Percentiles rank a stretch among this genome's conserved stretches.
phyloP scores from a whole-genome alignment of 53 echinoderm and acorn worm genomes.

The Paracentrotus lividus region DNA sequence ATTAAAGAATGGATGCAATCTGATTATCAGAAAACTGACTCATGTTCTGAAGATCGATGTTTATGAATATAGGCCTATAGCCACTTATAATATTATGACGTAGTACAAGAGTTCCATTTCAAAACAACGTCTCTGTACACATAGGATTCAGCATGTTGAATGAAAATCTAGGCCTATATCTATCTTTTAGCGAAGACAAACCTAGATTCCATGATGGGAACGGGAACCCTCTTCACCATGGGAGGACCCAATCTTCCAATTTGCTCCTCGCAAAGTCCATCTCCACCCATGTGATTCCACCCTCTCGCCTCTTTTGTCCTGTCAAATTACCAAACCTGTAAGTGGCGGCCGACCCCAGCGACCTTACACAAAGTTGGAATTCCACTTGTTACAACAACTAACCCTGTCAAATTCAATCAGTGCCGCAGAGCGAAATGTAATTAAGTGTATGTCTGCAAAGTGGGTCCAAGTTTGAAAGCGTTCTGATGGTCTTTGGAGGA shows the following conservation, averaged over 20 bases:
- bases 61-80: too few relatives aligned
- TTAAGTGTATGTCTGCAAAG: conserved; percentile 56
- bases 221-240: conserved; percentile 38
- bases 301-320: conserved; percentile 48
- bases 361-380: conserved; percentile 60
- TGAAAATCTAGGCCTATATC: background rate
- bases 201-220: conserved; percentile 41
- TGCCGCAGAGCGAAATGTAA: conserved; percentile 27
- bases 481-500: background rate
- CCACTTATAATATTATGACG: too few relatives aligned
- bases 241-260: conserved; percentile 60
- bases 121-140: background rate
- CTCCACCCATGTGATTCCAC: conserved; percentile 55
- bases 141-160: background rate
- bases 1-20: too few relatives aligned
- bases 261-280: conserved; percentile 42
- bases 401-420: conserved; percentile 70
- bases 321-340: conserved; percentile 47
- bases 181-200: background rate
- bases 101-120: background rate
- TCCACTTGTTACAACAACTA: conserved; percentile 70
- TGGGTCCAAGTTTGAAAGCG: conserved; percentile 2
- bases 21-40: too few relatives aligned
- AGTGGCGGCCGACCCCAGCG: conserved; percentile 36
- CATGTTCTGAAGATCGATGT: too few relatives aligned